Base-by-base conservation (phyloP, 2,797 vertebrate species). In the Semaprochilodus insignis region DNA sequence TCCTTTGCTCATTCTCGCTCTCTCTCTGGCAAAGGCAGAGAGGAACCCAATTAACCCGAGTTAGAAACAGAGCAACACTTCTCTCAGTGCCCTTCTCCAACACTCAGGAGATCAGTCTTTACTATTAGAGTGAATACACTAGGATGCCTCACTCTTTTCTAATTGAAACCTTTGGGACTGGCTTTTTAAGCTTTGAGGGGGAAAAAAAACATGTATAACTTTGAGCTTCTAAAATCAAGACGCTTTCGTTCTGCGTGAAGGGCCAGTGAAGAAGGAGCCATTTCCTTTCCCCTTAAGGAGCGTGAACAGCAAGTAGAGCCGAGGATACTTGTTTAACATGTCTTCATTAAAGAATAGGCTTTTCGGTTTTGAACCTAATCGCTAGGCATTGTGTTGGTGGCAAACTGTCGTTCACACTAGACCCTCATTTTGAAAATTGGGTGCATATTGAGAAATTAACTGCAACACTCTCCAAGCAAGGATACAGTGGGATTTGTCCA, bases 131-230 rank as follows among this genome's bases (percentile, higher is more conserved):
- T 82, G 91, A 93, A 92, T 90, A 86, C 91, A 91, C 91, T 91
- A 88, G 88, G 83, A 93, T 91, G 90, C 90, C 88, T 87, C 80
- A 85, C 87, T 89, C 91, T 92, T 93, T 94, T 94, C 91, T 95
- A 95, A 96, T 95, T 95, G 91, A 95, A 95, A 95, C 94, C 94
- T 93, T 81, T 91, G 94, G 94, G 93, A 95, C 87, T 86, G 83
- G 88, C 87, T 91, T 94, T 88, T 92, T 86, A 87, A 92, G 92
- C 88, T 92, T 91, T 82, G 81, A 81, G 44, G 25, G 21, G 75
- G 31, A 0, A 40, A 66, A 80, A 91, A 82, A 74, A 88, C 88
- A 83, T 60, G 40, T 87, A 91, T 91, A 92, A 92, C 92, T 93
- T 91, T 44, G 86, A 87, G 89, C 88, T 88, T 90, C 90, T 91